Evolutionary conservation across 2,888 invertebrate species (phyloP).

Genomic region (Melieria crassipennis): DNA sequence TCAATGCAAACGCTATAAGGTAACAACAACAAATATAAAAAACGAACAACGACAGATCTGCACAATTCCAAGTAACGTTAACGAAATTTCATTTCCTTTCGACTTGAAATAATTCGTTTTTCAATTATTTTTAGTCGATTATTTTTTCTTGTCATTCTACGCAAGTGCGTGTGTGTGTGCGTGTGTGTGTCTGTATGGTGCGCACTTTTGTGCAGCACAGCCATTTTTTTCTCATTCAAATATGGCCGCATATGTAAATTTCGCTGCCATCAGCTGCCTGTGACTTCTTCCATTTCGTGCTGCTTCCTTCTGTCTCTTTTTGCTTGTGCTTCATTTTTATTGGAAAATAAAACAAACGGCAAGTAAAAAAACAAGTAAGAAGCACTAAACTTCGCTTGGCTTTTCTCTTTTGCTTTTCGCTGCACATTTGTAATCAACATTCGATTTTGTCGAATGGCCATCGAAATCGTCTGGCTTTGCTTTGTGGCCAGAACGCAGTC

Average conservation of each 20-base stretch:
- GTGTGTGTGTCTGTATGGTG: no score
- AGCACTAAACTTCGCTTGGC: no score
- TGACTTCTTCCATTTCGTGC: conserved; percentile 1
- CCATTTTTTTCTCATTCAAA: conserved; percentile 33
- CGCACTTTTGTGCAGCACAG: conserved; percentile 5
- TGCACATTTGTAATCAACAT: background rate
- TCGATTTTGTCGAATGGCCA: background rate
- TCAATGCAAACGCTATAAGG: conserved; percentile 31
- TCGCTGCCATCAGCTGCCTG: conserved; percentile 19
- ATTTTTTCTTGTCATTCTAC: no score
- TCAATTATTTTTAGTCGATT: no score
- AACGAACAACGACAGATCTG: conserved; percentile 19
- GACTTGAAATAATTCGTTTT: background rate
- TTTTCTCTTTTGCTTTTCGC: background rate
- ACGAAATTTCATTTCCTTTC: conserved; percentile 45
- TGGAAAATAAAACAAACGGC: no score
- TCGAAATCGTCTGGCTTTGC: background rate
- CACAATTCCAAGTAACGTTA: conserved; percentile 3
- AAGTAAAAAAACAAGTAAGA: no score
- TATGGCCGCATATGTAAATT: conserved; percentile 45
- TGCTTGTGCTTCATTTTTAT: background rate
- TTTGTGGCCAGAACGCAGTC: background rate
- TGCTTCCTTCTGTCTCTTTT: background rate
- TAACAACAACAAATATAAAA: conserved; percentile 32
- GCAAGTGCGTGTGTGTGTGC: no score